These are phyloP conservation scores for Thunnus maccoyii DNA, from an alignment of 2,113 vertebrate genomes.

Conservation along the genomic window DNA sequence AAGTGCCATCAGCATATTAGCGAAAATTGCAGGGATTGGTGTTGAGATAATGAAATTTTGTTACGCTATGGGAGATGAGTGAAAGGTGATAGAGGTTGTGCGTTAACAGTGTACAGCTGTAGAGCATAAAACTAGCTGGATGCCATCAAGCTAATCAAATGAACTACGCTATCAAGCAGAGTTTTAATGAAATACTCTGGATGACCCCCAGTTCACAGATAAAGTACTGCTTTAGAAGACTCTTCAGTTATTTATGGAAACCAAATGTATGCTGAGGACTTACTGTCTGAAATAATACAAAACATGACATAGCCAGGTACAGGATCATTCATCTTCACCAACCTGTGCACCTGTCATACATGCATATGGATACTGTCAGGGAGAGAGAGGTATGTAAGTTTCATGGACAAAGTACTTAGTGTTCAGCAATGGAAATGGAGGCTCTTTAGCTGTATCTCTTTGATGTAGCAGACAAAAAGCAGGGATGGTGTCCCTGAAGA, in stretches of 20 bases:
- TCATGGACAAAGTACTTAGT: constrained; percentile 44
- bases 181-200: constrained; percentile 65
- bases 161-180: constrained; percentile 49
- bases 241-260: constrained; percentile 44
- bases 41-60: constrained; percentile 59
- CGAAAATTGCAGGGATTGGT: constrained; percentile 53
- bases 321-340: constrained; percentile 13
- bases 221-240: constrained; percentile 13
- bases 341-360: constrained; percentile 28
- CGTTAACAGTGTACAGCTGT: constrained; percentile 52
- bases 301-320: constrained; percentile 16
- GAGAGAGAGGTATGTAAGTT: constrained; percentile 26
- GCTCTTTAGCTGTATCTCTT: constrained; percentile 63
- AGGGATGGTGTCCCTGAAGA: constrained; percentile 67
- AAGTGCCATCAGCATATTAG: constrained; percentile 60
- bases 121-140: constrained; percentile 46
- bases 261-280: constrained; percentile 3
- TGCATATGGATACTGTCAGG: constrained; percentile 38
- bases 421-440: constrained; percentile 58
- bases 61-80: constrained; percentile 47
- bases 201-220: constrained; percentile 41
- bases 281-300: constrained; percentile 27
- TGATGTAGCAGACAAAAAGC: constrained; percentile 72
- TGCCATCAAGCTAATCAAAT: constrained; percentile 71
- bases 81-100: constrained; percentile 45